Percentiles rank a stretch among this genome's conserved stretches.
Conservation (phyloP, 1,140 invertebrate species). For the Brachionus manjavacas region DNA sequence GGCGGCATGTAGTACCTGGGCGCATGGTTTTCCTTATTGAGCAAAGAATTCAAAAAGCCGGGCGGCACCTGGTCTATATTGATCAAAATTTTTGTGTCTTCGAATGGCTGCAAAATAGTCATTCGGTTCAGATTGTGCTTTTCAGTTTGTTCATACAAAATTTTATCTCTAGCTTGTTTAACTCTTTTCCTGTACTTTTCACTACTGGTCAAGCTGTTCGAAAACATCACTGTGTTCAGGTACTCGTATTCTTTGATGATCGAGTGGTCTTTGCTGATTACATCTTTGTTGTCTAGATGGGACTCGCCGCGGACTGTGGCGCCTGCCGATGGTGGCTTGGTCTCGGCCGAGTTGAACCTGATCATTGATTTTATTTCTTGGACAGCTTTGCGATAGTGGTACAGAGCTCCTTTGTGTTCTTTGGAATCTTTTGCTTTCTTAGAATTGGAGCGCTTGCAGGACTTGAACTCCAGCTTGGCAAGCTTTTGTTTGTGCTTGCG, state of each 20-base stretch:
- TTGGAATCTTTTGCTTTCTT: neutral
- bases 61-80: slow-evolving; percentile 30
- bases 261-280: slow-evolving; percentile 1
- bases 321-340: neutral
- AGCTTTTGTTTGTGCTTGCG: slow-evolving; percentile 2
- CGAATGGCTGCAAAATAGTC: slow-evolving; percentile 37
- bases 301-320: neutral
- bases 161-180: slow-evolving; percentile 34
- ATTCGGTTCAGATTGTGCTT: slow-evolving; percentile 24
- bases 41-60: neutral
- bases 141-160: slow-evolving; percentile 27
- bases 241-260: slow-evolving; percentile 22
- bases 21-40: slow-evolving; percentile 33
- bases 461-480: neutral
- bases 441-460: neutral
- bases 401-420: neutral
- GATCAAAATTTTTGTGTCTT: slow-evolving; percentile 36
- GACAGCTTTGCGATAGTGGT: neutral
- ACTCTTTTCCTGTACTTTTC: slow-evolving; percentile 10
- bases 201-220: neutral
- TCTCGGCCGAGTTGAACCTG: neutral
- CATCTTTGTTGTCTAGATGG: neutral
- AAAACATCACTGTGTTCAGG: neutral
- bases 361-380: neutral
- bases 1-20: slow-evolving; percentile 25